Conservation (phyloP, 2,888 invertebrate species). For the Melipona bicolor region DNA sequence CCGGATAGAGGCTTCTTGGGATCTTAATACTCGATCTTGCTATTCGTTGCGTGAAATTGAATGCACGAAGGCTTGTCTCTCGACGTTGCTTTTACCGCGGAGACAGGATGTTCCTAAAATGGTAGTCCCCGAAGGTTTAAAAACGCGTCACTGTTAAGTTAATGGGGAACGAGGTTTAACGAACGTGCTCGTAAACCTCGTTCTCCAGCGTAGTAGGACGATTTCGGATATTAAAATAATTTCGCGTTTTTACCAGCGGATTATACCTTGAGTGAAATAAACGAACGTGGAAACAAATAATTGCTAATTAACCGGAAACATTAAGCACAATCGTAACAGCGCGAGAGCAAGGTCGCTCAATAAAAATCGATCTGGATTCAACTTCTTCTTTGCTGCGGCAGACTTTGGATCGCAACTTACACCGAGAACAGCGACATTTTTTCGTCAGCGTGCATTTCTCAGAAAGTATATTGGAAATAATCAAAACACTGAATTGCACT, state of each 20-base stretch:
- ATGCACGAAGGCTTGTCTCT: background rate
- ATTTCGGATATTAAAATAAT: background rate
- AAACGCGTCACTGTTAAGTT: background rate
- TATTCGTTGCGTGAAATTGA: background rate
- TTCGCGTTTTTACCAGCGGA: no score
- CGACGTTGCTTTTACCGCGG: background rate
- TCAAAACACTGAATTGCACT: no score
- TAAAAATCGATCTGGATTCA: no score
- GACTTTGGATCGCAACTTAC: no score
- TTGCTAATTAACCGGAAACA: background rate
- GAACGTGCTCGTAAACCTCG: background rate
- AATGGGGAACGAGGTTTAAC: background rate
- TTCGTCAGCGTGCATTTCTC: no score
- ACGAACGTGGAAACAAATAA: background rate
- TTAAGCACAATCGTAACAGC: background rate
- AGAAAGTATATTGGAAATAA: no score
- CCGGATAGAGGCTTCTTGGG: background rate
- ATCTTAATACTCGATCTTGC: constrained; percentile 14
- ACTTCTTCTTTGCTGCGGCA: no score
- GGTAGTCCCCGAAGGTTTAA: background rate
- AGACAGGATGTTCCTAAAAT: background rate
- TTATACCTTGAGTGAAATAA: background rate
- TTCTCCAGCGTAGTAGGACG: no score
- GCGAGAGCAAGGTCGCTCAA: no score
- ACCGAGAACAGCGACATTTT: no score